Base-by-base conservation (phyloP, 92 coral and sea anemone species). In the Umimayanthus kanabou region DNA sequence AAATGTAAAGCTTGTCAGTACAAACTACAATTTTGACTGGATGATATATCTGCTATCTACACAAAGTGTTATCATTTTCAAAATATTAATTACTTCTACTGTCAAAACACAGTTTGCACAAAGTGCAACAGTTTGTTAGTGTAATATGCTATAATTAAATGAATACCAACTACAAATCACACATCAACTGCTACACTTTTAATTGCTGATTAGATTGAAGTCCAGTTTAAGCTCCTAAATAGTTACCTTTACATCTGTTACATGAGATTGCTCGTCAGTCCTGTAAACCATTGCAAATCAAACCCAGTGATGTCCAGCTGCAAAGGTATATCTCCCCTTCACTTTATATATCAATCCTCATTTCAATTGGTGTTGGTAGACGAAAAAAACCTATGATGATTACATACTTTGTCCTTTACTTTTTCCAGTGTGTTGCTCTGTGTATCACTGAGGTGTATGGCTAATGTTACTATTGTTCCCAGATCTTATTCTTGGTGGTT, bases 251-350 rank as follows among this genome's bases (percentile, higher is more conserved):
- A 66, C 29, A n/a, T 45, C 37, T 45, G 23, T 25, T 33, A 29
- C 69, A 39, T 55, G 87, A 70, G 87, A 53, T 42, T 70, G 57
- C 26, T 70, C 87, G 28, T 26, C 77, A 0, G 77, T 40, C 40
- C 78, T 16, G 58, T 69, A 70, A 29, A 83, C 87, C 87, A 83
- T 69, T 83, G 66, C 69, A 4, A 6, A 25, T 50, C 9, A 45
- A n/a, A 6, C 13, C 73, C 28, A 7, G n/a, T 1, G 9, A 64
- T 67, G n/a, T 26, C 14, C 25, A 5, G 87, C 13, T 14, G 26
- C 20, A 6, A 6, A 26, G 2, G 3, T 0, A 47, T 9, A 8
- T 40, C 33, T 40, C 10, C 23, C 7, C 16, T 61, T 45, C 57
- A 43, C 57, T 40, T 28, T 20, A 47, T 7, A 45, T 11, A 9